Base-by-base conservation (phyloP, 2,888 invertebrate species). In the Chloromyia formosa region DNA sequence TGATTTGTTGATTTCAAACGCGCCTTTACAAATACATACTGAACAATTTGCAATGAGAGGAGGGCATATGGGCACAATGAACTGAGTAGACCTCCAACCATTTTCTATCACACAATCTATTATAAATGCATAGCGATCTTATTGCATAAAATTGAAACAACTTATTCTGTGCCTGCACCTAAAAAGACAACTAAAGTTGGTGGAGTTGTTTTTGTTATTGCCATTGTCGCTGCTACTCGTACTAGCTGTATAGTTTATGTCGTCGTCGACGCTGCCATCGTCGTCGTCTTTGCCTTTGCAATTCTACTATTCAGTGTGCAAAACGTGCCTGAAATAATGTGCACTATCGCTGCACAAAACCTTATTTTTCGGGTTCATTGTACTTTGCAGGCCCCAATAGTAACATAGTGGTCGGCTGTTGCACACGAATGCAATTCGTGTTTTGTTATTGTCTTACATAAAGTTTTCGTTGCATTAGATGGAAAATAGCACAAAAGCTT, bases 81-180 rank as follows among this genome's bases (percentile, higher is more conserved):
- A 62, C 35, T 40, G n/a, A 40, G 62, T 35, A 62, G 62, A 62
- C 62, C 62, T 62, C 40, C 62, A 62, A 62, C 62, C n/a, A 40
- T 62, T 62, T 60, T 62, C 62, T 40, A 35, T 62, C 23, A 18
- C 40, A 4, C 27, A 35, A 62, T 7, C 40, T 23, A 35, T 62
- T 62, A 62, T 40, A 62, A 62, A 40, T 62, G 62, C 62, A 62
- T 62, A 62, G 40, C 62, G 40, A 62, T 62, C 62, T 62, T 62
- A 40, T 62, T 62, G 62, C 62, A 62, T 62, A 62, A 62, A 62
- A 62, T 62, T 62, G 61, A 61, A 61, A 61, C 61, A 61, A 61
- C 61, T 61, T 61, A 61, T 61, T 61, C 61, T 12, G 35, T 61
- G 40, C 3, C 62, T 16, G 40, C 16, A 16, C n/a, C 62, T 7